These are phyloP conservation scores for Phataginus tricuspis DNA, from an alignment of 2,797 vertebrate species.

Conservation along the genomic window DNA sequence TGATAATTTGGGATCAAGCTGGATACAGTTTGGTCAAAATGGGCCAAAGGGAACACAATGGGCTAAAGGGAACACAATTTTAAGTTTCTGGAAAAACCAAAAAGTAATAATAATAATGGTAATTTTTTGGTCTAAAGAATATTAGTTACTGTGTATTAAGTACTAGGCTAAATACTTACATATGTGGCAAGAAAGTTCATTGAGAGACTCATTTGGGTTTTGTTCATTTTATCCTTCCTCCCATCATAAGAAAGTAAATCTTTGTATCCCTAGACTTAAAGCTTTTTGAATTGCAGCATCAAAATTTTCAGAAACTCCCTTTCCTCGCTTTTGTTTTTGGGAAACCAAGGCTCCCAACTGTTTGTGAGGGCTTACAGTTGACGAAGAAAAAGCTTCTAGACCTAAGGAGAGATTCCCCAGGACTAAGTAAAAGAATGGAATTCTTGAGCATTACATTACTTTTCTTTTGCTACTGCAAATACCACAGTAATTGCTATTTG, in stretches of 20 bases:
- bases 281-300: not conserved
- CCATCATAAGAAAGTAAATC: not conserved
- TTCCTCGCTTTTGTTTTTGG: constrained; percentile 16
- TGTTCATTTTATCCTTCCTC: not conserved
- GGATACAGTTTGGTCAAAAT: not conserved
- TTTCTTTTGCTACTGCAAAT: not conserved
- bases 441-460: not conserved
- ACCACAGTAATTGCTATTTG: no score
- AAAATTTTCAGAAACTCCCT: constrained; percentile 37
- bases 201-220: not conserved
- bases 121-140: not conserved
- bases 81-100: constrained; percentile 3
- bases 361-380: not conserved
- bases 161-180: not conserved
- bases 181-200: not conserved
- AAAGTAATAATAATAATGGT: not conserved
- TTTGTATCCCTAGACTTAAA: not conserved
- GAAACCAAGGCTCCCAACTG: not conserved
- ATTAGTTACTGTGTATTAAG: not conserved
- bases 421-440: not conserved
- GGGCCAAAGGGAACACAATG: not conserved
- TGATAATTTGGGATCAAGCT: not conserved
- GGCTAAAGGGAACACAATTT: not conserved
- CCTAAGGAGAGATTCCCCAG: not conserved
- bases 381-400: not conserved